Base-by-base conservation (phyloP, 2,888 invertebrate genomes). In the Dynastes maya region DNA sequence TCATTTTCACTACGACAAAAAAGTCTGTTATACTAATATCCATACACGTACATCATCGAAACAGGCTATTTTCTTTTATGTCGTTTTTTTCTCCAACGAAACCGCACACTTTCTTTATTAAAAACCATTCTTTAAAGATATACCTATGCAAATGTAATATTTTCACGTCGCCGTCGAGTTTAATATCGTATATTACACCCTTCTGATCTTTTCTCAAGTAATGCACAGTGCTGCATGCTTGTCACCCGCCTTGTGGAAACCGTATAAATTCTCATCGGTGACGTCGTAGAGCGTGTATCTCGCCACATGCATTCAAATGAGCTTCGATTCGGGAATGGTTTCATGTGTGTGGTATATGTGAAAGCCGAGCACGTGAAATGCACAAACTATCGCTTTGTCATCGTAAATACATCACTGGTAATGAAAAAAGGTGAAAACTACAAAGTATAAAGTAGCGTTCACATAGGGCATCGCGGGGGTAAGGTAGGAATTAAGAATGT, bases 111-210 rank as follows among this genome's bases (percentile, higher is more conserved):
- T 61, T 27, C 27, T 61, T 61, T 22, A 61, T 61, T 61, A 61
- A 61, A 61, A 61, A 11, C 61, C 61, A 61, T 61, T 61, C 11
- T 27, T 27, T 22, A 61, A 61, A 61, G 16, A 29, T 29, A 61
- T 27, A 1, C 29, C 3, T 22, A 29, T n/a, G 22, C 29, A 29
- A n/a, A 8, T 6, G 2, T 11, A 9, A 22, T 9, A 22, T 61
- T 61, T 29, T 29, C 61, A 29, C 61, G 3, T 11, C 11, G 61
- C 29, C 61, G 22, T 58, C 22, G 11, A 27, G 2, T 61, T 22
- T 61, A 61, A 61, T 61, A 61, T 61, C 27, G 27, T 61, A 61
- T 61, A 61, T 61, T 61, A 61, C 27, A n/a, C 27, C 27, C 32
- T 27, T 29, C 22, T 61, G 61, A 61, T 61, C 29, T 61, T 61